Conservation (phyloP, 2,888 invertebrate species). For the Athalia cordata region DNA sequence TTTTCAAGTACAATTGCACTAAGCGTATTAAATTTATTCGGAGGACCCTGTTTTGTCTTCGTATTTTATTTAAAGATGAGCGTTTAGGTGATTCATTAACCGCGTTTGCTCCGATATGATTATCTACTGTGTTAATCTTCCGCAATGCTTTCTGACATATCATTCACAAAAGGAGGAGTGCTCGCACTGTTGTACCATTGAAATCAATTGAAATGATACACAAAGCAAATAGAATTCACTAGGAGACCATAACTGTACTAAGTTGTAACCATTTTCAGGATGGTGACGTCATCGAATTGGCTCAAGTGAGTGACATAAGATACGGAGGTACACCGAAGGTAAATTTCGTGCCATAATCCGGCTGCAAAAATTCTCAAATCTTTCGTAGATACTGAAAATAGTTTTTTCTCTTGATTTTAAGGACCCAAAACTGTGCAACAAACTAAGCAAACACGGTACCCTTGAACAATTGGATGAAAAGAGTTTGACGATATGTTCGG, state of each 20-base stretch:
- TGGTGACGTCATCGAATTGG: constrained; percentile 71
- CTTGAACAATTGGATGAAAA: constrained; percentile 76
- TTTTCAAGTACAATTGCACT: background rate
- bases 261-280: constrained; percentile 57
- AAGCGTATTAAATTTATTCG: no score
- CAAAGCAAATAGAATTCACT: constrained; percentile 1
- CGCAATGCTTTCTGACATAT: background rate
- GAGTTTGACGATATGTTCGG: constrained; percentile 80
- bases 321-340: constrained; percentile 71
- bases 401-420: constrained; percentile 53
- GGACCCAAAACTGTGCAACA: constrained; percentile 75
- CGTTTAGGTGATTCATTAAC: no score
- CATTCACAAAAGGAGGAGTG: background rate
- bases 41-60: no score
- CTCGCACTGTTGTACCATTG: no score
- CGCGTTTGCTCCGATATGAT: no score
- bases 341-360: background rate
- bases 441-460: constrained; percentile 74
- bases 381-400: no score
- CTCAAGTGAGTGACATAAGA: constrained; percentile 71
- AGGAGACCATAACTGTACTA: background rate
- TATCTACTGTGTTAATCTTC: no score
- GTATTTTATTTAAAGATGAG: no score
- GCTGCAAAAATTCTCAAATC: no score
- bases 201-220: background rate